These are phyloP conservation scores for Acrossocheilus wenchowensis DNA, from an alignment of 2,797 vertebrate species.

Conservation along the genomic window DNA sequence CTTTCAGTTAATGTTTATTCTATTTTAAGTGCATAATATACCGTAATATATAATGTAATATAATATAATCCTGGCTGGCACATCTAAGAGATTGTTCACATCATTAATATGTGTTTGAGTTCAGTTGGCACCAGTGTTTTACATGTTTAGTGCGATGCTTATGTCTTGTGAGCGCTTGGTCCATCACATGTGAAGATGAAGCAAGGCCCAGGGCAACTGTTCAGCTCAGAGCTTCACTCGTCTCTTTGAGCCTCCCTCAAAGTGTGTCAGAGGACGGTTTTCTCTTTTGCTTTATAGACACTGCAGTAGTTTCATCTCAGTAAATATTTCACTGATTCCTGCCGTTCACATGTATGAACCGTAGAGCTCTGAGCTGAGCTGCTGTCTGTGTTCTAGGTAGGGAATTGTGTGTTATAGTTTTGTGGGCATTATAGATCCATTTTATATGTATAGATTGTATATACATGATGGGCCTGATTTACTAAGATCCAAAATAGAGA, in stretches of 20 bases:
- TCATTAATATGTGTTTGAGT: conserved; percentile 67
- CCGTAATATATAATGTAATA: background rate
- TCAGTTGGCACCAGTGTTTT: conserved; percentile 53
- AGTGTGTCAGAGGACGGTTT: background rate
- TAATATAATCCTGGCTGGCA: background rate
- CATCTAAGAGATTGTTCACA: background rate
- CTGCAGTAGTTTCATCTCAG: conserved; percentile 40
- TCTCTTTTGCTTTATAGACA: conserved; percentile 12
- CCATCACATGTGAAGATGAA: conserved; percentile 60
- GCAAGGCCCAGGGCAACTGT: conserved; percentile 62
- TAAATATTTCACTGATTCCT: conserved; percentile 20
- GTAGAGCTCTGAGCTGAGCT: conserved; percentile 70
- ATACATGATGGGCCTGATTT: conserved; percentile 17
- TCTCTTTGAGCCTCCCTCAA: background rate
- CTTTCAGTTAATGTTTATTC: background rate
- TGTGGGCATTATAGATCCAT: conserved; percentile 4
- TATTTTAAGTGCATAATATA: background rate
- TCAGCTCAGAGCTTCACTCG: conserved; percentile 69
- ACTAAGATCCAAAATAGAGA: background rate
- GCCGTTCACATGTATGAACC: conserved; percentile 9
- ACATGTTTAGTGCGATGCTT: conserved; percentile 36
- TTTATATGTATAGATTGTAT: conserved; percentile 36
- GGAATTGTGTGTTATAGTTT: conserved; percentile 31
- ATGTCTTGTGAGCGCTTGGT: conserved; percentile 39
- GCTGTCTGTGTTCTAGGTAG: conserved; percentile 63